A percentile compares a stretch with the other conserved stretches of the same genome.
Conservation (phyloP, 1,140 invertebrate species). For the Eulimnadia texana region DNA sequence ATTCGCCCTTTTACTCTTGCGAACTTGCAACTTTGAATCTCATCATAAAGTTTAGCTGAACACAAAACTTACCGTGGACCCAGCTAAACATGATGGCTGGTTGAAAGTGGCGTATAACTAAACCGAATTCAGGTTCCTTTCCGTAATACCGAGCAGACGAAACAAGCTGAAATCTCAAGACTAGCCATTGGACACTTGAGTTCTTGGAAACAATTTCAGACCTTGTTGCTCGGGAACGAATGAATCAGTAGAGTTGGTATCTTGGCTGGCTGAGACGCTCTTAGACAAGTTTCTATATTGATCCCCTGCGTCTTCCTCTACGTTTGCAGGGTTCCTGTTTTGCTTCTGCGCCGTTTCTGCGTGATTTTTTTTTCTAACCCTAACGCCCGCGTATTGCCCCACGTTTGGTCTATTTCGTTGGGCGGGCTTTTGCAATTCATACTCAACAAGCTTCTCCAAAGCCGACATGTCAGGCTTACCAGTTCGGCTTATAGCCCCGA, state of each 20-base stretch:
- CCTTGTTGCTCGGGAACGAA: not conserved
- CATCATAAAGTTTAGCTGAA: not conserved
- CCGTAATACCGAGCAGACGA: not conserved
- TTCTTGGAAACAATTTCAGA: too few species aligned
- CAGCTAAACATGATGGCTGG: not conserved
- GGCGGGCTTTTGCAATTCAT: too few species aligned
- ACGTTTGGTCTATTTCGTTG: too few species aligned
- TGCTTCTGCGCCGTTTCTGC: not conserved
- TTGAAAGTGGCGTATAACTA: too few species aligned
- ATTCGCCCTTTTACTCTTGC: not conserved
- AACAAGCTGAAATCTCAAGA: not conserved
- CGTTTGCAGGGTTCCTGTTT: not conserved
- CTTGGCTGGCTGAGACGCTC: not conserved
- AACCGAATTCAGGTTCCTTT: not conserved
- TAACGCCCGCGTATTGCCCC: too few species aligned
- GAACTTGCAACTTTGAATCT: not conserved
- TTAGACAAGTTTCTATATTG: not conserved
- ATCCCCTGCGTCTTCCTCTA: not conserved
- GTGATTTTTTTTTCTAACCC: not conserved
- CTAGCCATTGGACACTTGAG: too few species aligned
- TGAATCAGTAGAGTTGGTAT: not conserved
- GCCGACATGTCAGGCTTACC: too few species aligned
- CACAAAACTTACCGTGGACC: not conserved
- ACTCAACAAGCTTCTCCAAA: too few species aligned
- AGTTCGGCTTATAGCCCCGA: too few species aligned